Evolutionary conservation across 37 sponge, comb jelly and placozoan species (phyloP), one percentile per base, ranked within the genome.

Genomic region (Dysidea cf. avara): DNA sequence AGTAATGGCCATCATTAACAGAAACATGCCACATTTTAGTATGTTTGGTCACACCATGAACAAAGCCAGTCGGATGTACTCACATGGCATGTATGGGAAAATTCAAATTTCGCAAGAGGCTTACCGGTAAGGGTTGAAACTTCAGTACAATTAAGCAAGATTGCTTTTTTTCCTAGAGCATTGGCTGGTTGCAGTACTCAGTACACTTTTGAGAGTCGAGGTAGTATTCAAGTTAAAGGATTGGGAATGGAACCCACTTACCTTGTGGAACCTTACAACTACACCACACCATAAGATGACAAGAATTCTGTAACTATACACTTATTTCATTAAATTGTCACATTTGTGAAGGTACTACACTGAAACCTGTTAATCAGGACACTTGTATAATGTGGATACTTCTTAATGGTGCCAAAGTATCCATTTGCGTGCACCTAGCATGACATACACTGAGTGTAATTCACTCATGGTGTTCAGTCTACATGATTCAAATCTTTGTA

Each of bases 11-110:
- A 87, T 96, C 54, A 93, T 96, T 38, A 93, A 93, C 2, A 48
- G 39, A 55, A 89, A 79, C 64, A 96, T 96, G 97, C 97, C 97
- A 0, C 83, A 93, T 18, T 96, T 83, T 69, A 93, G 97, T 65
- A 65, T 96, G 51, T 92, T 96, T 82, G 97, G 97, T 3, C 90
- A 96, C 62, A 96, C 97, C 22, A 93, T 96, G 74, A 96, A 96
- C 71, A 83, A 79, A n/a, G 94, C 97, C 12, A 72, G 70, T 37
- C 53, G 93, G 14, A 96, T 96, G 97, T 93, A 96, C 75, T 86
- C 87, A 22, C 86, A 84, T 75, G 97, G 97, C 9, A 46, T 53
- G 30, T 28, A 78, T 17, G 83, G 74, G 4, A 33, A 66, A 9
- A 39, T 87, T 1, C 88, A 87, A 73, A 81, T 87, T 59, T 77